Conservation (phyloP, 2,888 invertebrate species). For the Dicycla oo region DNA sequence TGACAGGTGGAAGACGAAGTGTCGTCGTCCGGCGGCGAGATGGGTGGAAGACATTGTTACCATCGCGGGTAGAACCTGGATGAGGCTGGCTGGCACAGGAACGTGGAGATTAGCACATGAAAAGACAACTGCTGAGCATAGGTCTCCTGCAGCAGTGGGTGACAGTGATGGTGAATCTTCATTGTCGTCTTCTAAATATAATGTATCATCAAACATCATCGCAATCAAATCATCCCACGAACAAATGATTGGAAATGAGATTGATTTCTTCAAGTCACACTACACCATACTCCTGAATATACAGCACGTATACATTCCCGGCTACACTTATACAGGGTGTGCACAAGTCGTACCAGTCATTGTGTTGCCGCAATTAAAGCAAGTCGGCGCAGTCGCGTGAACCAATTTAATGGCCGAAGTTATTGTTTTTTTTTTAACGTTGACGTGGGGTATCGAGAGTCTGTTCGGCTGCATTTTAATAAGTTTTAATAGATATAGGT, state of each 20-base stretch:
- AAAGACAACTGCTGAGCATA: no score
- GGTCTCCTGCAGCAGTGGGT: no score
- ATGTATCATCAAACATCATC: no score
- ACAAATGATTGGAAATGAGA: not conserved
- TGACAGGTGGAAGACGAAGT: no score
- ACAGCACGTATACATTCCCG: slow-evolving; percentile 27
- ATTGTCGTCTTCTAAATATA: no score
- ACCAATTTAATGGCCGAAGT: slow-evolving; percentile 87
- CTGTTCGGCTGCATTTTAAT: slow-evolving; percentile 49
- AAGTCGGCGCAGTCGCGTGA: slow-evolving; percentile 82
- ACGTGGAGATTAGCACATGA: no score
- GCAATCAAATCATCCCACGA: no score
- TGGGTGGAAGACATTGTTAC: no score
- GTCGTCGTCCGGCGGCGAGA: no score
- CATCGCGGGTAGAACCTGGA: no score
- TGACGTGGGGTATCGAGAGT: slow-evolving; percentile 61
- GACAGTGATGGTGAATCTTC: no score
- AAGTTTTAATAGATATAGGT: slow-evolving; percentile 58
- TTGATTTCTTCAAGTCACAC: slow-evolving; percentile 9
- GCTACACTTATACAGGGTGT: slow-evolving; percentile 54
- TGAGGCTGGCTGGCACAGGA: no score
- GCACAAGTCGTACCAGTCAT: slow-evolving; percentile 71
- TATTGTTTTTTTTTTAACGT: slow-evolving; percentile 83
- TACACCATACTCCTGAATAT: not conserved
- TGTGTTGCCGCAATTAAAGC: slow-evolving; percentile 83